Evolutionary conservation across 2,888 invertebrate species (phyloP), one percentile per base, ranked within the genome.

Genomic region (Adelognathus sp.): DNA sequence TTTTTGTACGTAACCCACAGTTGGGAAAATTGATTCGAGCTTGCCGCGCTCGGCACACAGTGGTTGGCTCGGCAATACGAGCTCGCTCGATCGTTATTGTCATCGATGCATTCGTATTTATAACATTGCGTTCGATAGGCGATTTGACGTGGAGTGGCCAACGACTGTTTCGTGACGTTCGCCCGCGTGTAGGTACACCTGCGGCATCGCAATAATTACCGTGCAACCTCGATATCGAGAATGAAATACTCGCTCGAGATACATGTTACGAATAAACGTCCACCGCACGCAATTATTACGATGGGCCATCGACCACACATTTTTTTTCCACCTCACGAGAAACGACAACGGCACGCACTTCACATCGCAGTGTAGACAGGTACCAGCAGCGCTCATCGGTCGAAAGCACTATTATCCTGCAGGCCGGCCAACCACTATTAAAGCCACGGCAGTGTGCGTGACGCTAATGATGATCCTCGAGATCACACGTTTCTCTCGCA

Each of bases 401-500:
- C 5, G n/a, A n/a, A 46, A n/a, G 0, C 46, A 4, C 16, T 16
- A 16, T 52, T 64, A 7, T 11, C 14, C 16, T 0, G 36, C 6
- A 21, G 24, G 9, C n/a, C 44, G 60, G 54, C 33, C 29, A 29
- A 36, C n/a, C 29, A 41, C 31, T 36, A 70, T 70, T 31, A 41
- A 31, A 72, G 52, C 31, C 24, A 21, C 39, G 18, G 33, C 9
- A 60, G 71, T 54, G 72, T 83, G 84, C 84, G 84, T 83, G 84
- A 84, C 82, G 82, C 63, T 84, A 83, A 84, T 84, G 79, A 83
- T 81, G 67, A 70, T 73, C 78, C 78, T 80, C 52, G 73, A 82
- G 61, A 82, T 79, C 58, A 66, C 70, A 70, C 70, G 61, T 54
- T 60, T 24, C 50, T 44, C 61, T 31, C 67, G 52, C 27, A 11